Percentiles rank a stretch among this genome's conserved stretches.
Conservation (phyloP, 2,888 invertebrate species). For the Netelia fuscicornis region DNA sequence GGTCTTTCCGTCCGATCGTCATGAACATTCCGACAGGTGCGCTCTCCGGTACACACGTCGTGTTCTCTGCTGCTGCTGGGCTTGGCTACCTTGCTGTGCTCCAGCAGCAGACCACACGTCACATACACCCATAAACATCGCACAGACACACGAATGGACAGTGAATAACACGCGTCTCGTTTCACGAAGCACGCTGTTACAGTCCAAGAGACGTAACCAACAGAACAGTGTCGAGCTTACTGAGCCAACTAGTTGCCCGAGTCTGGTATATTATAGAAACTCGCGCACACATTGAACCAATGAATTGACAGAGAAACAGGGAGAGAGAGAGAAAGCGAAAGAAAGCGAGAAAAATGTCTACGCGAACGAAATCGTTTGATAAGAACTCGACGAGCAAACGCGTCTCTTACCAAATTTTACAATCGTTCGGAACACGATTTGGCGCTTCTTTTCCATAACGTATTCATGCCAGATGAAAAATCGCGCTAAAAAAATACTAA, state of each 20-base stretch:
- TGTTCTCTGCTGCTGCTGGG: neutral
- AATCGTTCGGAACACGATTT: conserved; percentile 23
- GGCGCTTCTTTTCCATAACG: neutral
- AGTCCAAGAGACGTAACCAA: conserved; percentile 57
- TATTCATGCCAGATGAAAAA: neutral
- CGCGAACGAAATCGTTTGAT: conserved; percentile 22
- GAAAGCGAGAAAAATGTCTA: conserved; percentile 32
- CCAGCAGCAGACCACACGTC: conserved; percentile 16
- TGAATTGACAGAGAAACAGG: conserved; percentile 27
- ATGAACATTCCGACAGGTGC: conserved; percentile 65
- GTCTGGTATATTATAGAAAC: conserved; percentile 47
- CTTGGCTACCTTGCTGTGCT: conserved; percentile 7
- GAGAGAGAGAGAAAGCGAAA: conserved; percentile 12
- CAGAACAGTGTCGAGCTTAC: conserved; percentile 63
- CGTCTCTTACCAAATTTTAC: conserved; percentile 33
- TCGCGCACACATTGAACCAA: conserved; percentile 46
- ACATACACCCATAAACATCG: conserved; percentile 3
- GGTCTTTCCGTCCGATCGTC: conserved; percentile 27
- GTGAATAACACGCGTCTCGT: conserved; percentile 44
- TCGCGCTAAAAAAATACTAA: conserved; percentile 18
- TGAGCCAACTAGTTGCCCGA: conserved; percentile 58
- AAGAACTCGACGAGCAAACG: conserved; percentile 10
- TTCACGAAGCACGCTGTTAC: conserved; percentile 32
- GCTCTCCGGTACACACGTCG: conserved; percentile 15
- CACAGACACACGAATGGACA: conserved; percentile 22